Evolutionary conservation across 2,888 invertebrate genomes (phyloP).

Genomic region (Rhingia rostrata): DNA sequence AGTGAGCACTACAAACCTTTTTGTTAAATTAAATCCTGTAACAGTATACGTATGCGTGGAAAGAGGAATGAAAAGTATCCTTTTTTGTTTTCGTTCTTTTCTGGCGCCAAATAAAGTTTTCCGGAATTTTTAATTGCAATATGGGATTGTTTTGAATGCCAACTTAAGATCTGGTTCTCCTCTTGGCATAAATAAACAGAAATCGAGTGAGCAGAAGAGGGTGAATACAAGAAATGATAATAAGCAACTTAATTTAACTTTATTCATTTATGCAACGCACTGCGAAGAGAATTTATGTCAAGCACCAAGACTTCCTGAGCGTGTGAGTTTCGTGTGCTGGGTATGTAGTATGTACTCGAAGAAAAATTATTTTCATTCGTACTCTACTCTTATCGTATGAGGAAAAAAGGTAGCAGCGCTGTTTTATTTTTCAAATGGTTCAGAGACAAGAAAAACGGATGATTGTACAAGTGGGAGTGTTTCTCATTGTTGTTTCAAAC

Average conservation of each 20-base stretch:
- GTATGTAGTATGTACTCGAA: background rate
- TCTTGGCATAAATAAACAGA: conserved; percentile 6
- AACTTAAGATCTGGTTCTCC: conserved; percentile 26
- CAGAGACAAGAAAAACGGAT: no score
- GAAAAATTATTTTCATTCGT: conserved; percentile 6
- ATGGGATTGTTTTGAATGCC: conserved; percentile 45
- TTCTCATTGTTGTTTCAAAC: no score
- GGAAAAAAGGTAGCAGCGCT: no score
- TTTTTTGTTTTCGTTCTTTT: conserved; percentile 36
- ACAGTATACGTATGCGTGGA: conserved; percentile 10
- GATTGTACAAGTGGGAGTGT: no score
- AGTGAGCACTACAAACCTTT: conserved; percentile 48
- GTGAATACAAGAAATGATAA: conserved; percentile 45
- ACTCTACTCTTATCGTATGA: no score
- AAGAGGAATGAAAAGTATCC: conserved; percentile 30
- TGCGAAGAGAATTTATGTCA: conserved; percentile 45
- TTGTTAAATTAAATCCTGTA: conserved; percentile 39
- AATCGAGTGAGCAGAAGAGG: conserved; percentile 11
- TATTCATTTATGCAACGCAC: conserved; percentile 52
- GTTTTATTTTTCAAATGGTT: no score
- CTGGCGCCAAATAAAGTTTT: conserved; percentile 52
- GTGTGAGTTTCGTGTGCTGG: conserved; percentile 1
- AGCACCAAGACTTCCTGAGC: conserved; percentile 13
- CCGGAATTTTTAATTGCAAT: conserved; percentile 63
- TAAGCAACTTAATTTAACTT: conserved; percentile 63